A percentile compares a stretch with the other conserved stretches of the same genome.
phyloP scores from a whole-genome alignment of 2,113 vertebrate genomes.

The Pterophyllum scalare region DNA sequence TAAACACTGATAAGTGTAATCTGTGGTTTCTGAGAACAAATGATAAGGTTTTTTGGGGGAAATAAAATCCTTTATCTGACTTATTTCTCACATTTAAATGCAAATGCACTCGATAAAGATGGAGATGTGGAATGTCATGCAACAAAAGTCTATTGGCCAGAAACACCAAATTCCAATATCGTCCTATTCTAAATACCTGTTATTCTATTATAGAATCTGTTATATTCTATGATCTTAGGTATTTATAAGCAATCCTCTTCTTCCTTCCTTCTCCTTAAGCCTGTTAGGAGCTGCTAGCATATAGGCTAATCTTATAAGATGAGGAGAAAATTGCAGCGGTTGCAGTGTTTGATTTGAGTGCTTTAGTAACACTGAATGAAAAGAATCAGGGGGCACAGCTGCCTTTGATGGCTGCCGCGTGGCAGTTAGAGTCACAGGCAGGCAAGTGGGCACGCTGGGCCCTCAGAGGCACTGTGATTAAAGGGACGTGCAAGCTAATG shows the following conservation, averaged over 20 bases:
- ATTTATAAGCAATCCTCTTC: background rate
- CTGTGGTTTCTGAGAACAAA: background rate
- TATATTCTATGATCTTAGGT: background rate
- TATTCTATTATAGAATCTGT: no score
- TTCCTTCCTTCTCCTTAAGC: background rate
- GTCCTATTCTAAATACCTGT: no score
- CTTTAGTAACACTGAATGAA: slow-evolving; percentile 43
- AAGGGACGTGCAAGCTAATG: slow-evolving; percentile 58
- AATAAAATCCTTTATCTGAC: background rate
- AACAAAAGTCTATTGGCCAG: background rate
- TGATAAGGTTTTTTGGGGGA: background rate
- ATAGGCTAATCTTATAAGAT: slow-evolving; percentile 5
- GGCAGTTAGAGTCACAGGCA: slow-evolving; percentile 21
- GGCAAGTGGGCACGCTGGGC: slow-evolving; percentile 9
- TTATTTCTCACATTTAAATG: background rate
- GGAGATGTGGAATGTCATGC: background rate
- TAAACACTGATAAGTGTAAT: background rate
- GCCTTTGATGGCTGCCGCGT: slow-evolving; percentile 17
- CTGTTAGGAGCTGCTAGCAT: background rate
- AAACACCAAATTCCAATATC: background rate
- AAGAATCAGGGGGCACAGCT: slow-evolving; percentile 1
- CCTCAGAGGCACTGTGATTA: slow-evolving; percentile 58
- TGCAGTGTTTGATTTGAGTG: slow-evolving; percentile 37
- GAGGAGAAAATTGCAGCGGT: background rate
- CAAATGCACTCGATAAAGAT: no score